Conservation (phyloP, 2,888 invertebrate species). For the Hemicrepidius hirtus region DNA sequence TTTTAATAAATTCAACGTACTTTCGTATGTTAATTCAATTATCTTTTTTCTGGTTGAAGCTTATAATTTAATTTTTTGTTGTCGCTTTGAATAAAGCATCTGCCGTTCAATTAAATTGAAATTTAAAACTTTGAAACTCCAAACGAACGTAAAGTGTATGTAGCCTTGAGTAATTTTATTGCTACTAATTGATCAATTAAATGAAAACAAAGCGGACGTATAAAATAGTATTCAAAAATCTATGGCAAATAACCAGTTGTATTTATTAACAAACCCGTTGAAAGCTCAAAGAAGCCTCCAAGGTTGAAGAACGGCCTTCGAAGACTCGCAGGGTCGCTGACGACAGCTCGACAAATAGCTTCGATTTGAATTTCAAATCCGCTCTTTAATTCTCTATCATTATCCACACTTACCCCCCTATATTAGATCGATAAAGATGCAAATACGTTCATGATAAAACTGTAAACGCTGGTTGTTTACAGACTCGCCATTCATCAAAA, state of each 20-base stretch:
- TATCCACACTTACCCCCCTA: slow-evolving; percentile 29
- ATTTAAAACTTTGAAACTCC: background rate
- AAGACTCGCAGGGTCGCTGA: slow-evolving; percentile 25
- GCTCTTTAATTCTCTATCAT: slow-evolving; percentile 21
- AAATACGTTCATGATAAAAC: slow-evolving; percentile 25
- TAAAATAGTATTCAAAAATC: background rate
- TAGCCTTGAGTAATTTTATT: slow-evolving; percentile 6
- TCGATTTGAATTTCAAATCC: slow-evolving; percentile 29
- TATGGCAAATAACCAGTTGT: slow-evolving; percentile 15
- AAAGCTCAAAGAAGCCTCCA: slow-evolving; percentile 23
- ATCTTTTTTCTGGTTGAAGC: background rate
- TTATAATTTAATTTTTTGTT: background rate
- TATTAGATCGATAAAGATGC: slow-evolving; percentile 39
- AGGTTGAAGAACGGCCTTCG: slow-evolving; percentile 43
- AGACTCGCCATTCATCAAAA: slow-evolving; percentile 26
- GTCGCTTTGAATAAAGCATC: background rate
- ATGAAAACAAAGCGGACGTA: slow-evolving; percentile 11
- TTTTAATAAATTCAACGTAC: background rate
- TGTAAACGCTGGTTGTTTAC: slow-evolving; percentile 15
- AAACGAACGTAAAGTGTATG: background rate
- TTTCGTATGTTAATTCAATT: background rate
- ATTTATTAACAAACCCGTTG: slow-evolving; percentile 1
- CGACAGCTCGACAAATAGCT: slow-evolving; percentile 28
- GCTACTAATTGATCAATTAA: slow-evolving; percentile 8
- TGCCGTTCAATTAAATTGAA: background rate